A percentile compares a stretch with the other conserved stretches of the same genome.
Evolutionary conservation across 2,797 vertebrate species (phyloP).

Genomic region (Tolypeutes matacus): DNA sequence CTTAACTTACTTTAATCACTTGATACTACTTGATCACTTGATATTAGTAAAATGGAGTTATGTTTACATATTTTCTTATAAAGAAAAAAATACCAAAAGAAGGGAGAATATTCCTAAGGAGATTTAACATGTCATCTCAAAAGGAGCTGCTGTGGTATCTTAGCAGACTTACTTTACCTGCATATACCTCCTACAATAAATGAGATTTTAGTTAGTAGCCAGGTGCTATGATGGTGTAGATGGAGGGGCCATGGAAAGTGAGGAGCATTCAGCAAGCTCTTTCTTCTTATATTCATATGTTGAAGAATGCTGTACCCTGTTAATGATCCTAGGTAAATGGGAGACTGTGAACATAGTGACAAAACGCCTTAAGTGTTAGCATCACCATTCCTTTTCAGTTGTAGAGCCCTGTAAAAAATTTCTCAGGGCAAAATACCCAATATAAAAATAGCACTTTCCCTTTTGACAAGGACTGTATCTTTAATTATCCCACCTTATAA

Average conservation of each 20-base stretch:
- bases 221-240: not conserved
- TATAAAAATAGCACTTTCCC: not conserved
- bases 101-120: not conserved
- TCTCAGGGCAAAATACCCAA: not conserved
- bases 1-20: slow-evolving; percentile 37
- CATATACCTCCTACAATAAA: not conserved
- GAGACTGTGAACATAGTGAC: not conserved
- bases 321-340: not conserved
- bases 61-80: slow-evolving; percentile 19
- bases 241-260: not conserved
- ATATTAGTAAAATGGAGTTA: not conserved
- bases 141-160: not conserved
- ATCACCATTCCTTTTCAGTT: not conserved
- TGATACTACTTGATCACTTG: not conserved
- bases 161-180: not conserved
- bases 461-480: not conserved
- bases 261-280: not conserved
- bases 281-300: not conserved
- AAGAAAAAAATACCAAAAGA: slow-evolving; percentile 44
- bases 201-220: not conserved
- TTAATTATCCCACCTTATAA: not conserved
- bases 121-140: slow-evolving; percentile 19
- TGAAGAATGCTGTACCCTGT: not conserved
- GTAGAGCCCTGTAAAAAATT: not conserved
- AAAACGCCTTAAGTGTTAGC: not conserved